These are phyloP conservation scores for Turdus rufiventris DNA, from an alignment of 2,113 vertebrate species.

Conservation along the genomic window DNA sequence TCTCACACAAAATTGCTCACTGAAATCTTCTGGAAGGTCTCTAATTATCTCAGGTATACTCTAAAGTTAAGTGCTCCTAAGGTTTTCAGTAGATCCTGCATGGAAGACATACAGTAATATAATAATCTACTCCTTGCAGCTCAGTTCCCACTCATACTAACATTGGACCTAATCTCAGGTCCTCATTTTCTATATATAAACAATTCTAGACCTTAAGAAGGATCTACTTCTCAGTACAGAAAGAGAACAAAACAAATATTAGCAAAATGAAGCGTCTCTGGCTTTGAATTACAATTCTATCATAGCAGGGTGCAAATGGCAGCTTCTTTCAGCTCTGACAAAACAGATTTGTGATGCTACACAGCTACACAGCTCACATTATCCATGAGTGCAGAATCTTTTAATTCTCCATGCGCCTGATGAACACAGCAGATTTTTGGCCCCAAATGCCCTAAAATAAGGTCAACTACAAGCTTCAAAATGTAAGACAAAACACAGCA, in stretches of 20 bases:
- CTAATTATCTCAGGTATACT: background rate
- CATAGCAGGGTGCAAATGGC: background rate
- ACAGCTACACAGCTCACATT: background rate
- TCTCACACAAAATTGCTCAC: background rate
- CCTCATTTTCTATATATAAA: background rate
- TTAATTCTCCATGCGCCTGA: background rate
- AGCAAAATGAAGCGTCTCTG: background rate
- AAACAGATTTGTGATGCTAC: background rate
- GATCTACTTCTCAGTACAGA: background rate
- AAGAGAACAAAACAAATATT: background rate
- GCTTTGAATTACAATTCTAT: background rate
- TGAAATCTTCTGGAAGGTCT: background rate
- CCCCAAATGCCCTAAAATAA: background rate
- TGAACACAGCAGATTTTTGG: background rate
- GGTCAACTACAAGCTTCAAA: background rate
- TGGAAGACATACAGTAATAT: background rate
- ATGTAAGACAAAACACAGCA: background rate
- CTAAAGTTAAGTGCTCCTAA: background rate
- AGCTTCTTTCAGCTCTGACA: background rate
- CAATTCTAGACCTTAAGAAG: background rate
- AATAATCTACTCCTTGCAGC: background rate
- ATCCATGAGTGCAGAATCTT: accelerated
- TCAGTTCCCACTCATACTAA: background rate
- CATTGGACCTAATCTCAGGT: background rate
- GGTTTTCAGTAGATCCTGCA: background rate